Base-by-base conservation (phyloP, 1,140 invertebrate species). In the Solen grandis region DNA sequence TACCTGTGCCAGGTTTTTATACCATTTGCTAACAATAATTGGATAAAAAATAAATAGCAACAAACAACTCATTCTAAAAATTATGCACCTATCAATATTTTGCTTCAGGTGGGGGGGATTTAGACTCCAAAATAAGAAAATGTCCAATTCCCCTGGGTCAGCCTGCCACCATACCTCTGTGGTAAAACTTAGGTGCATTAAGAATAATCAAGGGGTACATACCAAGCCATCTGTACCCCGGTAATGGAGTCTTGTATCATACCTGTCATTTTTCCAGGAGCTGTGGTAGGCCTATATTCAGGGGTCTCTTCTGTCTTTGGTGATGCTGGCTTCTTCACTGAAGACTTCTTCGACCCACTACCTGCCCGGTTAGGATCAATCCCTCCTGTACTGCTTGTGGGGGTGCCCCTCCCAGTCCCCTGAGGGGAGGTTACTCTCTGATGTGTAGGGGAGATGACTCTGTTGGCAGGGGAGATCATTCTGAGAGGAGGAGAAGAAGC, bases 221-320 rank as follows among this genome's bases (percentile, higher is more conserved):
- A 13, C 13, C 13, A n/a, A 13, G n/a, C 46, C 13, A n/a, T 50
- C 13, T 50, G 13, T 13, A 50, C n/a, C 13, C 13, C 13, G 13
- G n/a, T 50, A 13, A n/a, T n/a, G n/a, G n/a, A n/a, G n/a, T n/a
- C n/a, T n/a, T n/a, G n/a, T 3, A 54, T 76, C 72, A 60, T 22
- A 88, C 89, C 89, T 69, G 86, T 84, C 85, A 89, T 86, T 85
- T 88, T 90, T 33, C 87, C 89, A 36, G 89, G 89, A 22, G 89
- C 89, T 57, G 89, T 85, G 1, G 85, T 85, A 36, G 89, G 89
- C 79, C 88, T 86, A 35, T 84, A 80, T 25, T 86, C 84, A 25
- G 60, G 57, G 22, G 68, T 70, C 13, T 27, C 19, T 14, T 60
- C 70, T 27, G 33, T 36, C 14, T 27, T 50, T 62, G 84, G 52